A percentile compares a stretch with the other conserved stretches of the same genome.
These are phyloP conservation scores for Bostrychus sinensis DNA, from an alignment of 2,113 vertebrate genomes.

Conservation along the genomic window DNA sequence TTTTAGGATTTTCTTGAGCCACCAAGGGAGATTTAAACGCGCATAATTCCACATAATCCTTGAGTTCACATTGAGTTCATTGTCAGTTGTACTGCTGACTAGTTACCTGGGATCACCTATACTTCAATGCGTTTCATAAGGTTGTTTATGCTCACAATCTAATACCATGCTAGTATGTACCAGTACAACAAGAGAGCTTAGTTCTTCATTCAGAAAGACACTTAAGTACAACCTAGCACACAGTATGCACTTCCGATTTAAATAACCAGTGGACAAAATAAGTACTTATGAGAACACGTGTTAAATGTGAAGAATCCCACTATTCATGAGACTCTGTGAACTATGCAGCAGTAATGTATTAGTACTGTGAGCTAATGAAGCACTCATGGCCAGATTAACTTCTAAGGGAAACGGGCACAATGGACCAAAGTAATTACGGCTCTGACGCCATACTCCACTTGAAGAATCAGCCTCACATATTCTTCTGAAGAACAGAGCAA, in stretches of 20 bases:
- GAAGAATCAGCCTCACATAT: background rate
- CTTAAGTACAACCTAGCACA: background rate
- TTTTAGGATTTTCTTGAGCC: slow-evolving; percentile 20
- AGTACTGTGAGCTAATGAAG: background rate
- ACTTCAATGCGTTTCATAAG: background rate
- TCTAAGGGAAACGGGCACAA: background rate
- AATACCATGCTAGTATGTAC: background rate
- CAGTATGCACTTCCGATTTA: background rate
- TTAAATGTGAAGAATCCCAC: background rate
- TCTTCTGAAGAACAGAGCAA: background rate
- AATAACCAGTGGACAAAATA: background rate
- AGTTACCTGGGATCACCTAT: slow-evolving; percentile 11
- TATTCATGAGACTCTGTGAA: background rate
- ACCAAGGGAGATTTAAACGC: slow-evolving; percentile 26
- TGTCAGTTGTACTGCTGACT: slow-evolving; percentile 7
- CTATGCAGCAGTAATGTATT: background rate
- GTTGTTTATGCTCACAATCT: background rate
- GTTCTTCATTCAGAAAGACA: background rate
- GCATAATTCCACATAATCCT: slow-evolving; percentile 58
- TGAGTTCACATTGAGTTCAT: slow-evolving; percentile 42
- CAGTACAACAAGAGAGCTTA: background rate
- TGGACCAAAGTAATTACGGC: background rate
- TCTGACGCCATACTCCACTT: background rate
- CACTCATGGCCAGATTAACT: background rate
- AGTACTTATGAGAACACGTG: background rate